Evolutionary conservation across 92 coral and sea anemone species (phyloP).

Genomic region (Palythoa grandiflora): DNA sequence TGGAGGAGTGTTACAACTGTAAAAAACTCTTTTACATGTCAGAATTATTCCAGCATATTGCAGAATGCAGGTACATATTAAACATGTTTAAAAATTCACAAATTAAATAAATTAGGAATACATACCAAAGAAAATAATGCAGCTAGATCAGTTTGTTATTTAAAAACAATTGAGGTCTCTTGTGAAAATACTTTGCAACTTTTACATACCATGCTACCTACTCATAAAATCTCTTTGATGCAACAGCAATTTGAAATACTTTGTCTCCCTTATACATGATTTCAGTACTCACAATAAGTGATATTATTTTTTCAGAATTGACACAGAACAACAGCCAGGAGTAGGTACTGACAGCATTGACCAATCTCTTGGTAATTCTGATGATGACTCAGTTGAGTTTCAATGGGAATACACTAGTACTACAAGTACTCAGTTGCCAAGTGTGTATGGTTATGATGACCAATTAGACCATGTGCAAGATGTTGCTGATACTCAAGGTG

Average conservation of each 20-base stretch:
- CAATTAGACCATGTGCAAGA: neutral
- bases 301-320: neutral
- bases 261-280: neutral
- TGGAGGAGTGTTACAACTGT: slow-evolving; percentile 18
- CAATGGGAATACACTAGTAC: slow-evolving; percentile 13
- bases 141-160: neutral
- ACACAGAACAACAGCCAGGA: slow-evolving; percentile 16
- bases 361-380: slow-evolving; percentile 1
- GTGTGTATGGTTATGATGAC: slow-evolving; percentile 5
- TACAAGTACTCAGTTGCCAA: slow-evolving; percentile 23
- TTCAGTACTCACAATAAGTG: slow-evolving; percentile 4
- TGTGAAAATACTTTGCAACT: neutral
- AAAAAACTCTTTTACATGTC: slow-evolving; percentile 30
- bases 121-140: neutral
- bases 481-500: slow-evolving; percentile 19
- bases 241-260: slow-evolving; percentile 12
- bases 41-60: slow-evolving; percentile 34
- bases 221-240: neutral
- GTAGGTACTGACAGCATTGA: neutral
- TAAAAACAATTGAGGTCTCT: neutral
- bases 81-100: neutral
- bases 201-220: slow-evolving; percentile 10
- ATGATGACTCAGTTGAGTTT: slow-evolving; percentile 5
- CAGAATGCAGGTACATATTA: slow-evolving; percentile 13
- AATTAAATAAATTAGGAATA: slow-evolving; percentile 5